Conservation (phyloP, 2,113 vertebrate genomes). For the Tetrao urogallus region DNA sequence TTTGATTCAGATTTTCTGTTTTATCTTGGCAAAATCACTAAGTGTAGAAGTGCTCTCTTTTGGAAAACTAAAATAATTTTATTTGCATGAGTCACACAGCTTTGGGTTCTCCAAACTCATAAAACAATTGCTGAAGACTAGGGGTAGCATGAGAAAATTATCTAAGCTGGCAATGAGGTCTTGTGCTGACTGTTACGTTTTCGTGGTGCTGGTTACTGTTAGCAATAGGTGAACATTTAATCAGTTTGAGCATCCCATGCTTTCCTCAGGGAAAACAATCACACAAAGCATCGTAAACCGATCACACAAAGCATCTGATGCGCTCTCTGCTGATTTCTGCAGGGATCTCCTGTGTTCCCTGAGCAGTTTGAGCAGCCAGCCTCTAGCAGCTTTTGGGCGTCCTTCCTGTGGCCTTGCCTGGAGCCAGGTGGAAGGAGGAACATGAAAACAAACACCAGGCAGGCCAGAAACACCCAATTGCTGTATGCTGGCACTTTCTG, state of each 20-base stretch:
- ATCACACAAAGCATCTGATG: neutral
- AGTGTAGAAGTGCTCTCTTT: neutral
- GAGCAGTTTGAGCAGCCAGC: neutral
- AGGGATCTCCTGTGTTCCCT: neutral
- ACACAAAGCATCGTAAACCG: neutral
- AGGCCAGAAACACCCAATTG: neutral
- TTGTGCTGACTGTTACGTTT: neutral
- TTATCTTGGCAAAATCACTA: conserved; percentile 27
- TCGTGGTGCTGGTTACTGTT: neutral
- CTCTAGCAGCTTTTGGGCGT: neutral
- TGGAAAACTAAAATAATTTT: neutral
- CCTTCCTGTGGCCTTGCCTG: neutral
- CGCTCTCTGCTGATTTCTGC: neutral
- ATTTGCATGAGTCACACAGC: neutral
- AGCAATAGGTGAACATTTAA: neutral
- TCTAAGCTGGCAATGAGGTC: neutral
- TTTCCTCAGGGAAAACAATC: neutral
- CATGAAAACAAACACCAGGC: neutral
- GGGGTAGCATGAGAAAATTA: neutral
- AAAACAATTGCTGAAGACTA: neutral
- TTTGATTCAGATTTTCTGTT: neutral
- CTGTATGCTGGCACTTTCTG: rapidly evolving
- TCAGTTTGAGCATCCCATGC: neutral
- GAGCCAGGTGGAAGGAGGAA: neutral
- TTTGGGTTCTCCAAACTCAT: neutral